Base-by-base conservation (phyloP, 2,888 invertebrate species). In the Aquatica leii region DNA sequence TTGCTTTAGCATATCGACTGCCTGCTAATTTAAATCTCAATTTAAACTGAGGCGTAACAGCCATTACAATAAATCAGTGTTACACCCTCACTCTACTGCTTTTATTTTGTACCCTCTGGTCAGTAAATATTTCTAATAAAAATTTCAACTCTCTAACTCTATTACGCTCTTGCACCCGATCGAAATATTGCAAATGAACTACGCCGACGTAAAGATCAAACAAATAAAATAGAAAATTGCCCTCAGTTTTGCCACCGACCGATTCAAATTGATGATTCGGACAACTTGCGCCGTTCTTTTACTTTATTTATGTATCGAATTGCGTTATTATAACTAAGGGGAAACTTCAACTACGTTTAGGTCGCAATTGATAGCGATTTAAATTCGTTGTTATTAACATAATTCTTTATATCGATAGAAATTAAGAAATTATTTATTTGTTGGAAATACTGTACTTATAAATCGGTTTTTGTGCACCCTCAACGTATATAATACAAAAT, bases 11-110 rank as follows among this genome's bases (percentile, higher is more conserved):
- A 71, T 76, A 76, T 75, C 76, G 74, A 66, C 74, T 71, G 71
- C 72, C 71, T 76, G 80, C 80, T 81, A 81, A 81, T 81, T 81
- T 81, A 80, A 81, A 82, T 82, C 81, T 80, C 79, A 79, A 81
- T 82, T 80, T 80, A 78, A 79, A 80, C 74, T 78, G 80, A 80
- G 75, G 77, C 80, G 80, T 76, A 79, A 80, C 80, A 77, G 75
- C 79, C 75, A 77, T 80, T 79, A 78, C 77, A 76, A 81, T 82
- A 82, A 82, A 82, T 82, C 81, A 82, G 78, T 69, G 75, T 75
- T 77, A 77, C 77, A 76, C 78, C 78, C 78, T 75, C 76, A 52
- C 54, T 61, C 57, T 56, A 46, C 50, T 49, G 57, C 48, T 49
- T 61, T 54, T 58, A 58, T 54, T 63, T 66, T 65, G 67, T 64